These are phyloP conservation scores for Bombus breviceps DNA, from an alignment of 1,140 invertebrate species.

Conservation along the genomic window DNA sequence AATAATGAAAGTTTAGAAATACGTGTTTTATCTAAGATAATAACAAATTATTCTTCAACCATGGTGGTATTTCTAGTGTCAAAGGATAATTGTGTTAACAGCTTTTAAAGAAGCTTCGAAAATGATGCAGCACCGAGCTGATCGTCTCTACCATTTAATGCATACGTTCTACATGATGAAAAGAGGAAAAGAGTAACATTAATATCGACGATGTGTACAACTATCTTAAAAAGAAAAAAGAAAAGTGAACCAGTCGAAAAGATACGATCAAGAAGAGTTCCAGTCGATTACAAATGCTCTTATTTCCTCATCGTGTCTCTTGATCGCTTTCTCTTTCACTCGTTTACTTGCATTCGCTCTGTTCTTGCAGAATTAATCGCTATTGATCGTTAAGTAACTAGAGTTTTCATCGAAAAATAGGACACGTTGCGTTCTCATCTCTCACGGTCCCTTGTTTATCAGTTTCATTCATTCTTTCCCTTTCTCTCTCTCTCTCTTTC, in stretches of 20 bases:
- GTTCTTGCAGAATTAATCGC: constrained; percentile 27
- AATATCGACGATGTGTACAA: constrained; percentile 12
- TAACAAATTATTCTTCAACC: no score
- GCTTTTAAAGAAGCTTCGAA: not conserved
- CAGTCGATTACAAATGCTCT: not conserved
- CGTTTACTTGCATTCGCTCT: not conserved
- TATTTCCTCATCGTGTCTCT: constrained; percentile 3
- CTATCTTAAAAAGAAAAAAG: constrained; percentile 17
- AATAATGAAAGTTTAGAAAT: no score
- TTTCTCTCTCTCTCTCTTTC: not conserved
- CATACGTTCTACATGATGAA: constrained; percentile 26
- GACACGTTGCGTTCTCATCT: constrained; percentile 50
- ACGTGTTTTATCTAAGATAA: no score
- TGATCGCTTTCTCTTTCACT: constrained; percentile 14
- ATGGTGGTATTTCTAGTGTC: not conserved
- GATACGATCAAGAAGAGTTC: constrained; percentile 23
- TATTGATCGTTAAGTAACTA: constrained; percentile 69
- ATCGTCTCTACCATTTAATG: not conserved
- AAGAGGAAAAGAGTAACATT: constrained; percentile 12
- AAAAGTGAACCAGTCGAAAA: not conserved
- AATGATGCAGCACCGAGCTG: not conserved
- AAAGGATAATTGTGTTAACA: not conserved
- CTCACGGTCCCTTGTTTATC: constrained; percentile 37
- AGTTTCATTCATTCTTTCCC: not conserved
- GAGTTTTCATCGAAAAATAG: constrained; percentile 65